Percentiles rank a stretch among this genome's conserved stretches.
Evolutionary conservation across 2,113 vertebrate genomes (phyloP).

Genomic region (Pollimyrus isidori): DNA sequence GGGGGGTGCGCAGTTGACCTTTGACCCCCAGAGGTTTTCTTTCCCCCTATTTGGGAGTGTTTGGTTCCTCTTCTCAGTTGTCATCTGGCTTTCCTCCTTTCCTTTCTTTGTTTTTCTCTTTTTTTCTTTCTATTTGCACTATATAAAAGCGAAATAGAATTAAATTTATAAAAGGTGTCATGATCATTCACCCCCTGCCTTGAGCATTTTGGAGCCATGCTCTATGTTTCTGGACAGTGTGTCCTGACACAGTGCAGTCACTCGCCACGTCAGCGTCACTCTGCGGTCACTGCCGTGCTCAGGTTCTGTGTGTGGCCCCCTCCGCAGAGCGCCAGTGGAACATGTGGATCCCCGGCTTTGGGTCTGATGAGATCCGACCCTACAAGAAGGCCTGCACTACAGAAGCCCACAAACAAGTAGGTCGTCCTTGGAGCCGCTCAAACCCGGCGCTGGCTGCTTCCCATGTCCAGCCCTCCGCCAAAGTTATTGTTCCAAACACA

Average conservation of each 20-base stretch:
- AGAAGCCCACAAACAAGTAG: conserved; percentile 99
- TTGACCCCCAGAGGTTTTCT: neutral
- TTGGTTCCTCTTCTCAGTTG: neutral
- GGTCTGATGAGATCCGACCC: conserved; percentile 94
- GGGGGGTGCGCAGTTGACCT: neutral
- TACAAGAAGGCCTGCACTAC: conserved; percentile 99
- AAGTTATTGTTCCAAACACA: neutral
- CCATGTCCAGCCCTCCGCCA: neutral
- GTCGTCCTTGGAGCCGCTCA: neutral
- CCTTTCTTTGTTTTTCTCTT: neutral
- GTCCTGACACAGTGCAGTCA: neutral
- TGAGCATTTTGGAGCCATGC: neutral
- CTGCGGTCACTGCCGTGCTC: neutral
- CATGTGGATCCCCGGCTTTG: conserved; percentile 99
- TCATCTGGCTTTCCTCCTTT: neutral
- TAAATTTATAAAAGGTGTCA: neutral
- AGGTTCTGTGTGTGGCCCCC: neutral
- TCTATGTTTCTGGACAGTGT: neutral
- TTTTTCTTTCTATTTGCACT: neutral
- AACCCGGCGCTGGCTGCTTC: neutral
- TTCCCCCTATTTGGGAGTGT: neutral
- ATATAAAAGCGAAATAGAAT: neutral
- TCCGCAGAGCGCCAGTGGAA: conserved; percentile 93
- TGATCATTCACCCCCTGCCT: neutral
- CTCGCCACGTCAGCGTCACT: no score